These are phyloP conservation scores for Onychomys torridus DNA, from an alignment of 2,797 vertebrate species.

Conservation along the genomic window DNA sequence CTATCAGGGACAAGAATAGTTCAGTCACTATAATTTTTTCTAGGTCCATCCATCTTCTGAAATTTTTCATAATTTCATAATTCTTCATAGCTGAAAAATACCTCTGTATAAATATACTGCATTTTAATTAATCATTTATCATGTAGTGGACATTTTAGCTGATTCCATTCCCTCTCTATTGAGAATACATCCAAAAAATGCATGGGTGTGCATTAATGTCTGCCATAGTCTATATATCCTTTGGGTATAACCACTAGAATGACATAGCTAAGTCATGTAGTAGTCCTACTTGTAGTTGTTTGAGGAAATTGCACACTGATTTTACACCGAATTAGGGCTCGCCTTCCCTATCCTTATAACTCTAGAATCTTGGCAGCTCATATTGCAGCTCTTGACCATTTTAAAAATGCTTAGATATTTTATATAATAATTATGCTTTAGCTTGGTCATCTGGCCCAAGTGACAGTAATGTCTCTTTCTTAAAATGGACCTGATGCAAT, in stretches of 20 bases:
- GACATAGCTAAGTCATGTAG: not conserved
- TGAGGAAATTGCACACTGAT: not conserved
- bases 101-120: too few species aligned
- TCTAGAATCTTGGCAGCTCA: too few species aligned
- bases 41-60: too few species aligned
- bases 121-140: too few species aligned
- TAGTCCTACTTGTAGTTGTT: not conserved
- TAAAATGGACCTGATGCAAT: not conserved
- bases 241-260: not conserved
- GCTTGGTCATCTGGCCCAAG: not conserved
- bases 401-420: not conserved
- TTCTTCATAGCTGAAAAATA: too few species aligned
- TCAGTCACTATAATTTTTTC: too few species aligned
- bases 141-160: too few species aligned
- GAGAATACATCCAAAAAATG: too few species aligned
- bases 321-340: not conserved
- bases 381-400: not conserved
- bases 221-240: not conserved
- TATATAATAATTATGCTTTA: not conserved
- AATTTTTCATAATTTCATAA: too few species aligned
- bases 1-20: too few species aligned
- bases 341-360: not conserved
- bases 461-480: not conserved
- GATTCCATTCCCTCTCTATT: too few species aligned
- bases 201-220: not conserved